phyloP scores from a whole-genome alignment of 2,113 vertebrate genomes.

The Zingel zingel region DNA sequence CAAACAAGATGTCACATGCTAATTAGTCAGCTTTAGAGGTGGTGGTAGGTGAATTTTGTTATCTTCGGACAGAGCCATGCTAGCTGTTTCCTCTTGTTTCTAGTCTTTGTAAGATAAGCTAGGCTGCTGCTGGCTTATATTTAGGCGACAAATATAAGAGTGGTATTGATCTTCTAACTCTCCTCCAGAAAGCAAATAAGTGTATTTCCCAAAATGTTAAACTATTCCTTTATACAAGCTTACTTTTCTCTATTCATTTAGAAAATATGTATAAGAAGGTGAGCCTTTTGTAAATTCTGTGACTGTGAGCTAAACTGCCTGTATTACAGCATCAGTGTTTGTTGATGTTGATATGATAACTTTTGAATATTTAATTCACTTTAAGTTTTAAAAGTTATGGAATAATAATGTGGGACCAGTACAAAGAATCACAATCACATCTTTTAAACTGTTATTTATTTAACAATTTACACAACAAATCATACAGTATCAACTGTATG shows the following conservation, averaged over 20 bases:
- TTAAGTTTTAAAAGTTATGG: background rate
- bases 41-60: too few species aligned
- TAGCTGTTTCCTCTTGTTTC: background rate
- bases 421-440: background rate
- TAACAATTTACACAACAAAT: conserved; percentile 58
- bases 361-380: background rate
- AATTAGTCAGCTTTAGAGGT: background rate
- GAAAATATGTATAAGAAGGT: background rate
- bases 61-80: too few species aligned
- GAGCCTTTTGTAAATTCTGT: background rate
- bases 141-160: background rate
- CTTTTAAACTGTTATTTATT: conserved; percentile 68
- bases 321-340: background rate
- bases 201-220: background rate
- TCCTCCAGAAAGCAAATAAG: background rate
- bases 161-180: background rate
- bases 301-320: background rate
- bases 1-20: too few species aligned
- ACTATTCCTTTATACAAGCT: background rate
- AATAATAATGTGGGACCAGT: background rate
- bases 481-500: conserved; percentile 50
- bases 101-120: background rate
- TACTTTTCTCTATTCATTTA: background rate
- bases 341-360: background rate
- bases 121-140: background rate